phyloP scores from a whole-genome alignment of 1,140 invertebrate species.

The Triops cancriformis region DNA sequence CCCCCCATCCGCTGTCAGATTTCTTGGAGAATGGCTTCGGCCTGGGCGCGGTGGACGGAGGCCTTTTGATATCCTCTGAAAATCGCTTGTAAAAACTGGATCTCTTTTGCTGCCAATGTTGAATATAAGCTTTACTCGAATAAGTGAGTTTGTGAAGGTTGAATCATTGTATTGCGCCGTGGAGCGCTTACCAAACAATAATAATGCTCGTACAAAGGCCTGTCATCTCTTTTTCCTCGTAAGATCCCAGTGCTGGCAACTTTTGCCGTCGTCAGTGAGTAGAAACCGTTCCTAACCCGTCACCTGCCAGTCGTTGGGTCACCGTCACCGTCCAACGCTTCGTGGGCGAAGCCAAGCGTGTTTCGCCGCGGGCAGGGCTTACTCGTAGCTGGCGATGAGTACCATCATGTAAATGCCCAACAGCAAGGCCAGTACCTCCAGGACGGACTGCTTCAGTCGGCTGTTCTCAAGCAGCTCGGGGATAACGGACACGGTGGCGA shows the following conservation, averaged over 20 bases:
- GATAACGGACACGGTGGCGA: constrained; percentile 92
- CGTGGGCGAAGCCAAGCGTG: no score
- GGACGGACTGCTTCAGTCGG: constrained; percentile 71
- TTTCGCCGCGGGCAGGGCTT: constrained; percentile 33
- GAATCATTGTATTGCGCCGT: neutral
- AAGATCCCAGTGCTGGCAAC: neutral
- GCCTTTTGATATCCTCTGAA: neutral
- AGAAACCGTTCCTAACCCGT: no score
- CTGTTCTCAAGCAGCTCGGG: constrained; percentile 82
- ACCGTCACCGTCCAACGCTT: no score
- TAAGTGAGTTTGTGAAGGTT: neutral
- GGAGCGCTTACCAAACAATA: neutral
- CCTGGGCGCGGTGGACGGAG: neutral
- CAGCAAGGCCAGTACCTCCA: constrained; percentile 73
- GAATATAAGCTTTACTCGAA: neutral
- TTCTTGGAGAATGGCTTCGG: no score
- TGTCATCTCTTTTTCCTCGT: neutral
- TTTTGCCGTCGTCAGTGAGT: no score
- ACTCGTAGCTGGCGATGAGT: constrained; percentile 77
- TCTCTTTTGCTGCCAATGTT: neutral
- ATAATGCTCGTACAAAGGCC: neutral
- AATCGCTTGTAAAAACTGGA: neutral
- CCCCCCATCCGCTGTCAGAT: no score
- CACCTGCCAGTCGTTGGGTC: no score
- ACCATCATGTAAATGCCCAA: constrained; percentile 88